Percentiles rank a stretch among this genome's conserved stretches.
Conservation (phyloP, 2,113 vertebrate species). For the Pedionomus torquatus region DNA sequence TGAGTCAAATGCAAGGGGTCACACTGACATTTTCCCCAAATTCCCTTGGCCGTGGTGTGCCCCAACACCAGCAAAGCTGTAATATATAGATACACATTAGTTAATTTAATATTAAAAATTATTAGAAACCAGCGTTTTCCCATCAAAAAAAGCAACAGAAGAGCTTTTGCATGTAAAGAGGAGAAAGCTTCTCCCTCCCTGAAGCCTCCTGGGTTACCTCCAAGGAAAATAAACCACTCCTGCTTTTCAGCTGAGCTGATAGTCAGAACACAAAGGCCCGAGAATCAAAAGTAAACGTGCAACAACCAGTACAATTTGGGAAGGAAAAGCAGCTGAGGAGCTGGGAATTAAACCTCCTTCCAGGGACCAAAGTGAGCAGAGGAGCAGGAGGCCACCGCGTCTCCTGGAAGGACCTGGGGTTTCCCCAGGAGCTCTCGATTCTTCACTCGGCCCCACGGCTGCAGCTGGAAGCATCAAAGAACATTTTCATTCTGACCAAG, state of each 20-base stretch:
- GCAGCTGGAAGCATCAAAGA: neutral
- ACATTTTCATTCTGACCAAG: neutral
- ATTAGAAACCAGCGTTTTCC: neutral
- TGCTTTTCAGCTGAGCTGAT: neutral
- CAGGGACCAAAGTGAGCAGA: neutral
- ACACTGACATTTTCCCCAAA: neutral
- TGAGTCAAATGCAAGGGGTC: neutral
- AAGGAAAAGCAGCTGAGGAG: neutral
- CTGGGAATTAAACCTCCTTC: neutral
- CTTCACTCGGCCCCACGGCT: neutral
- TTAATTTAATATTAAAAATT: too few relatives aligned
- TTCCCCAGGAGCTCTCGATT: fast-evolving
- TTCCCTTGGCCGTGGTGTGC: neutral
- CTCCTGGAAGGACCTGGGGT: neutral
- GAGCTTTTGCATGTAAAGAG: neutral
- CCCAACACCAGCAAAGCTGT: too few relatives aligned
- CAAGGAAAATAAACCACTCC: neutral
- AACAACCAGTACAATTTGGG: neutral
- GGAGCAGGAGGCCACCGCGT: neutral
- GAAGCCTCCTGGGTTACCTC: neutral
- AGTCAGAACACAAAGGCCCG: neutral
- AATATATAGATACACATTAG: too few relatives aligned
- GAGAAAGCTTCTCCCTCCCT: neutral
- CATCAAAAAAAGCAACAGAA: neutral
- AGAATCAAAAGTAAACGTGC: neutral